These are phyloP conservation scores for Cygnus atratus DNA, from an alignment of 2,113 vertebrate genomes.

Conservation along the genomic window DNA sequence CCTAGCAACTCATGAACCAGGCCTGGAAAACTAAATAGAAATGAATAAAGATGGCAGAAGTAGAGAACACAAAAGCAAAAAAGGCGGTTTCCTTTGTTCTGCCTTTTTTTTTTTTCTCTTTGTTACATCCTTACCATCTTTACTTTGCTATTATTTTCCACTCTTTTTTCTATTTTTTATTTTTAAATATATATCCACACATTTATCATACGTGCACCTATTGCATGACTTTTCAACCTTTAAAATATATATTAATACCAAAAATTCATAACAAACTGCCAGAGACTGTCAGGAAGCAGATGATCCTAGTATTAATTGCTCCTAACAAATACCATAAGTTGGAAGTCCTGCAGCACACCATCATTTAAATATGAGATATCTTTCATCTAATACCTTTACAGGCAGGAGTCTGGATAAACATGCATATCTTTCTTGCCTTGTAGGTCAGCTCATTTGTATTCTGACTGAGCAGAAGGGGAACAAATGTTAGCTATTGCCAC, in stretches of 20 bases:
- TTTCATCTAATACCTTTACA: background rate
- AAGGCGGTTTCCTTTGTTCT: background rate
- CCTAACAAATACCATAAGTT: background rate
- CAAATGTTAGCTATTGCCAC: background rate
- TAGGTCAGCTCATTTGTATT: conserved; percentile 4
- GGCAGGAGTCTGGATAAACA: background rate
- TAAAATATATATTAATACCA: background rate
- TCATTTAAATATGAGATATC: conserved; percentile 4
- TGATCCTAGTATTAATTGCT: conserved; percentile 1
- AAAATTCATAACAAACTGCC: conserved; percentile 11
- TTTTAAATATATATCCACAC: background rate
- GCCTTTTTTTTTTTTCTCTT: background rate
- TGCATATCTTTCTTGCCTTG: background rate
- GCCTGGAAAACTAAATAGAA: background rate
- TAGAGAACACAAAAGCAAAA: background rate
- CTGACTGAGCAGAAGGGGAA: background rate
- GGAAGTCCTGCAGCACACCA: background rate
- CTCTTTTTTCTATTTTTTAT: background rate
- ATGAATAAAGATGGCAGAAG: background rate
- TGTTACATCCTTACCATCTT: background rate
- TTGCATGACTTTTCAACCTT: background rate
- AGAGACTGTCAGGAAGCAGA: conserved; percentile 16
- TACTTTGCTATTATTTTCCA: background rate
- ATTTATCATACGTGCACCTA: background rate
- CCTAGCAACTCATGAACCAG: background rate